Evolutionary conservation across 1,140 invertebrate species (phyloP), one percentile per base, ranked within the genome.

Genomic region (Portunus trituberculatus): DNA sequence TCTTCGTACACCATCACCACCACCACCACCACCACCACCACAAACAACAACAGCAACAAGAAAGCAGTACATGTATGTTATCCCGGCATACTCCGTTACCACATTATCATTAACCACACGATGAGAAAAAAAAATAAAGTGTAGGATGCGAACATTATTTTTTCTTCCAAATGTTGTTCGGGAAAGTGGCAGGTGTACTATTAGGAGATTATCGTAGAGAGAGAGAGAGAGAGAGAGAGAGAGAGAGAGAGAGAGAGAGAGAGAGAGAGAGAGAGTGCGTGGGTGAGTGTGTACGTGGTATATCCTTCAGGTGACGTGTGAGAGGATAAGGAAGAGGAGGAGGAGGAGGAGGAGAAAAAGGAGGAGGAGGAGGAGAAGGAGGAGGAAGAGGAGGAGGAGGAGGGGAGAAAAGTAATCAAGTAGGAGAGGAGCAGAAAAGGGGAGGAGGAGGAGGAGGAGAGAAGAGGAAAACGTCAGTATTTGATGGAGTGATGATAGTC

Each of bases 401-500:
- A 39, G 6, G 39, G 39, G n/a, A 8, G 67, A 76, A 25, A 39
- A 39, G 39, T 39, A 39, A 6, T 1, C 6, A 39, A 6, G 39
- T 39, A 39, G 39, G 6, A 6, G 39, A 39, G 39, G 39, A 6
- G 39, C 1, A 39, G 39, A 59, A 59, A 10, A 59, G 8, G 52
- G 20, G 67, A 76, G 67, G 67, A 76, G n/a, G 67, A n/a, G n/a
- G 67, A 76, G 6, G 67, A 76, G 20, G 67, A 76, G 20, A 25
- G 25, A 20, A 20, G 25, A n/a, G n/a, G 25, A n/a, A 76, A n/a
- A 76, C n/a, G 67, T 76, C 67, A 76, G 67, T n/a, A n/a, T 76
- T 25, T 76, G 67, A 76, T 76, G 67, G 67, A 76, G 67, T 76
- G 67, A 76, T 76, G 67, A 76, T 76, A 76, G 20, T n/a, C 67